Evolutionary conservation across 2,888 invertebrate species (phyloP).

Genomic region (Salpingus planirostris): DNA sequence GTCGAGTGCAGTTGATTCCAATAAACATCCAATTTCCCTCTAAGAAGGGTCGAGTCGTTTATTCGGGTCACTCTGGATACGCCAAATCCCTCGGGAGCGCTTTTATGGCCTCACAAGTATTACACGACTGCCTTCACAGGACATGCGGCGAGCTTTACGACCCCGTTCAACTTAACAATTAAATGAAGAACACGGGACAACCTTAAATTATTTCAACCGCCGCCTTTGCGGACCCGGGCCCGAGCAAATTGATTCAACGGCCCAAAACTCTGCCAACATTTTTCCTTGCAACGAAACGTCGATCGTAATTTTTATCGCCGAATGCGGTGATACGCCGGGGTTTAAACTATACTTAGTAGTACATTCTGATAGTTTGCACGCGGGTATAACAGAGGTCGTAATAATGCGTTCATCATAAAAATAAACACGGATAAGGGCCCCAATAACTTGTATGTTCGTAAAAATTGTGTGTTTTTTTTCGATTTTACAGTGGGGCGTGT

Average conservation of each 20-base stretch:
- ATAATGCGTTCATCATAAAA: slow-evolving; percentile 8
- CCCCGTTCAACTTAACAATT: slow-evolving; percentile 14
- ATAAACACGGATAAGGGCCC: slow-evolving; percentile 10
- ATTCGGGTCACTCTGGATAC: slow-evolving; percentile 18
- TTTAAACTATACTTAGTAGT: slow-evolving; percentile 12
- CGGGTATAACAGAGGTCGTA: slow-evolving; percentile 6
- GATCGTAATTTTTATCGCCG: too few relatives aligned
- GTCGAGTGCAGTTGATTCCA: slow-evolving; percentile 17
- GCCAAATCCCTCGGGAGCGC: slow-evolving; percentile 17
- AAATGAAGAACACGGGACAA: slow-evolving; percentile 9
- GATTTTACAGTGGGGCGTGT: slow-evolving; percentile 1
- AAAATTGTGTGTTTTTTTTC: slow-evolving; percentile 9
- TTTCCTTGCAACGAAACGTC: too few relatives aligned
- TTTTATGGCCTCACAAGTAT: slow-evolving; percentile 19
- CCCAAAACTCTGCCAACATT: too few relatives aligned
- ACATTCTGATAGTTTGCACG: slow-evolving; percentile 9
- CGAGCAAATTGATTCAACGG: too few relatives aligned
- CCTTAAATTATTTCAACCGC: too few relatives aligned
- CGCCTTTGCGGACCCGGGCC: too few relatives aligned
- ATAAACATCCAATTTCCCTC: slow-evolving; percentile 19
- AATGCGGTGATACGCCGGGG: too few relatives aligned
- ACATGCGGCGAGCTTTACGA: slow-evolving; percentile 18
- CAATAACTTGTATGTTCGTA: slow-evolving; percentile 8
- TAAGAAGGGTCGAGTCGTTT: slow-evolving; percentile 18
- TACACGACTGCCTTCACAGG: slow-evolving; percentile 18